These are phyloP conservation scores for Anabas testudineus DNA, from an alignment of 2,797 vertebrate species.

Conservation along the genomic window DNA sequence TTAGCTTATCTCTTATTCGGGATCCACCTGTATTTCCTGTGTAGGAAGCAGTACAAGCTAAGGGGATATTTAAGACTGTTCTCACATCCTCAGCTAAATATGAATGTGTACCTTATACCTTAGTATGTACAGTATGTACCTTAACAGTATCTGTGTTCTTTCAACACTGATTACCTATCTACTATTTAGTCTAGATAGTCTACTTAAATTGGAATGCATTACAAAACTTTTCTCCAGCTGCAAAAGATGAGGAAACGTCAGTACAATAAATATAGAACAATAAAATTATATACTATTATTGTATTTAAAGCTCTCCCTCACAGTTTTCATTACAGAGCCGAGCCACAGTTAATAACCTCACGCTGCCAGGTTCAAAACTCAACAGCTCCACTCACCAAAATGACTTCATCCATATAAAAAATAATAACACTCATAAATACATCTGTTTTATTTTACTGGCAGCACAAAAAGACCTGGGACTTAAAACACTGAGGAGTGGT, in stretches of 20 bases:
- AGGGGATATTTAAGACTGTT: slow-evolving; percentile 8
- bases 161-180: background rate
- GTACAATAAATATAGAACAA: slow-evolving; percentile 5
- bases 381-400: slow-evolving; percentile 32
- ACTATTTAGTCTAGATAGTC: background rate
- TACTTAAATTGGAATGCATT: background rate
- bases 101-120: background rate
- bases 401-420: slow-evolving; percentile 52
- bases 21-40: slow-evolving; percentile 8
- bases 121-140: background rate
- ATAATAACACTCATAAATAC: slow-evolving; percentile 29
- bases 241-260: background rate
- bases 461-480: background rate
- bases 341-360: slow-evolving; percentile 17
- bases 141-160: background rate
- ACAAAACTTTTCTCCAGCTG: slow-evolving; percentile 5
- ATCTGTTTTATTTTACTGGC: slow-evolving; percentile 13
- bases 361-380: slow-evolving; percentile 3
- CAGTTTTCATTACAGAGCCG: slow-evolving; percentile 7
- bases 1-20: background rate
- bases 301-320: slow-evolving; percentile 1
- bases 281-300: slow-evolving; percentile 8
- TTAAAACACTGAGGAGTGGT: background rate
- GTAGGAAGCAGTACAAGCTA: background rate
- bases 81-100: slow-evolving; percentile 19